These are phyloP conservation scores for Chaetodon auriga DNA, from an alignment of 2,113 vertebrate genomes.

Conservation along the genomic window DNA sequence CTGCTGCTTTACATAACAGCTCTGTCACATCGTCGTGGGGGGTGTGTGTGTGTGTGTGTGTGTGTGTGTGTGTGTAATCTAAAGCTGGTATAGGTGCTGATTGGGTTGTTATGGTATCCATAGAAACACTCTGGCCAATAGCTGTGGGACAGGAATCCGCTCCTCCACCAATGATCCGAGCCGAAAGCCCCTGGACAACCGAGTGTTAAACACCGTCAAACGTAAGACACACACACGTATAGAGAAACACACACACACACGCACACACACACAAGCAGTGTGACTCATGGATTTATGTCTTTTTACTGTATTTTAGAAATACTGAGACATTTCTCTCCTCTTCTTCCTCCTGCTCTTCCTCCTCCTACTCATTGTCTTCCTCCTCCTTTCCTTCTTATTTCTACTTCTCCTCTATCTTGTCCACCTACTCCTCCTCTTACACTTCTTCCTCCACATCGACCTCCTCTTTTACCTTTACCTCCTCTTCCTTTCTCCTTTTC, in stretches of 20 bases:
- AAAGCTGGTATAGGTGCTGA: slow-evolving; percentile 64
- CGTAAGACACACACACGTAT: slow-evolving; percentile 85
- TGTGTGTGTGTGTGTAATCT: too few species aligned
- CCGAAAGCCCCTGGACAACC: slow-evolving; percentile 95
- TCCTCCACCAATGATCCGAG: slow-evolving; percentile 96
- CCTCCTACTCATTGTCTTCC: background rate
- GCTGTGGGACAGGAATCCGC: slow-evolving; percentile 96
- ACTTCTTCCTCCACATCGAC: too few species aligned
- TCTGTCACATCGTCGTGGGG: slow-evolving; percentile 41
- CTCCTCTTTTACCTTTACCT: too few species aligned
- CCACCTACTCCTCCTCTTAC: background rate
- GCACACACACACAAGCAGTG: background rate
- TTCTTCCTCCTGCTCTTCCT: background rate
- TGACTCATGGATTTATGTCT: background rate
- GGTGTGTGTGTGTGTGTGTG: too few species aligned
- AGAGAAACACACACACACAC: background rate
- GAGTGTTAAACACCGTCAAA: slow-evolving; percentile 96
- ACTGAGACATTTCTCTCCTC: background rate
- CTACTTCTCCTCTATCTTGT: background rate
- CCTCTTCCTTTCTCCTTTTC: background rate
- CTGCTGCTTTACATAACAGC: slow-evolving; percentile 54
- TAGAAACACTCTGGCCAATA: slow-evolving; percentile 97
- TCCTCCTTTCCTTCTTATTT: background rate
- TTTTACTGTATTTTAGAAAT: slow-evolving; percentile 10
- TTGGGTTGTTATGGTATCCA: slow-evolving; percentile 73